Percentiles rank a stretch among this genome's conserved stretches.
Evolutionary conservation across 2,888 invertebrate species (phyloP).

Genomic region (Cephus spinipes): DNA sequence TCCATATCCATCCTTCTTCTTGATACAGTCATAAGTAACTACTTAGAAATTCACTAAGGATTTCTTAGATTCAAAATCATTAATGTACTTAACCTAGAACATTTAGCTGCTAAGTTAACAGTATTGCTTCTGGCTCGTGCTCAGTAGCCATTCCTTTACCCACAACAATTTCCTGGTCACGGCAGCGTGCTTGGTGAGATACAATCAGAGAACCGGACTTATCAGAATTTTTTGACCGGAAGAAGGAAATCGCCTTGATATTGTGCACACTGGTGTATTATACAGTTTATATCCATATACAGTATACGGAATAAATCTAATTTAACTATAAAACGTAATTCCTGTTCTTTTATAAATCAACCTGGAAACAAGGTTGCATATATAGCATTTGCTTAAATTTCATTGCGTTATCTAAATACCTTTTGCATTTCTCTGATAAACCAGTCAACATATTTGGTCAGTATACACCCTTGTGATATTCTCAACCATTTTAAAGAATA

Average conservation of each 20-base stretch:
- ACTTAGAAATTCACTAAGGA: constrained; percentile 9
- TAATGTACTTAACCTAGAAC: not conserved
- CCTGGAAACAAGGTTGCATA: not conserved
- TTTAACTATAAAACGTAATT: not conserved
- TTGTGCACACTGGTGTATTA: not conserved
- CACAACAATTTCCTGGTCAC: not conserved
- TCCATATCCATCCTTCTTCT: not conserved
- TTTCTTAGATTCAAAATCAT: constrained; percentile 17
- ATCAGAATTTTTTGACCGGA: not conserved
- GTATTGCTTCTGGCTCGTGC: not conserved
- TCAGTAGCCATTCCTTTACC: not conserved
- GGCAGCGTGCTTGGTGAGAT: not conserved
- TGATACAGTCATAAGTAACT: not conserved
- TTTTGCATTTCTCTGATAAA: not conserved
- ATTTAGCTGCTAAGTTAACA: not conserved
- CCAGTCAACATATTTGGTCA: not conserved
- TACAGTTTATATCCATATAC: not conserved
- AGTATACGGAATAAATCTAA: not conserved
- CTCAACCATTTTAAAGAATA: not conserved
- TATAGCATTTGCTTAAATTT: not conserved
- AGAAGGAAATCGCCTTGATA: not conserved
- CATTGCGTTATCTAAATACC: not conserved
- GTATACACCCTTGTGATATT: not conserved
- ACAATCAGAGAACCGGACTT: not conserved
- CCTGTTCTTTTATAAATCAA: not conserved